Base-by-base conservation (phyloP, 2,113 vertebrate species). In the Gopherus flavomarginatus region DNA sequence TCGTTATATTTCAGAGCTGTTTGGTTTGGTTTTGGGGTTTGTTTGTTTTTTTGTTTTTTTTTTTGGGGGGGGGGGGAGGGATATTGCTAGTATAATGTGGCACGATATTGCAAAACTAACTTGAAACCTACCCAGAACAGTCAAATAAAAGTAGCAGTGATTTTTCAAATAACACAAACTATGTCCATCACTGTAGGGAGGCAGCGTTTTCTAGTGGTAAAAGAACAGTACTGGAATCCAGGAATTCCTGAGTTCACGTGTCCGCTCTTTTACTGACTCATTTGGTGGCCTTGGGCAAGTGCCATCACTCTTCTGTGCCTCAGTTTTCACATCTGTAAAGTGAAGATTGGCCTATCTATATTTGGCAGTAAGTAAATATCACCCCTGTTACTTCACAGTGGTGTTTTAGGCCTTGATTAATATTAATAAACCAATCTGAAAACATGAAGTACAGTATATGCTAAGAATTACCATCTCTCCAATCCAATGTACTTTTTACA, bases 1-100 rank as follows among this genome's bases (percentile, higher is more conserved):
- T 59, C 29, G 83, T 42, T 86, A 96, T 83, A 96, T 94, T 95
- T 93, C 94, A 93, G 89, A 89, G 53, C 4, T 57, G 52, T 89
- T 31, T 49, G 47, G 47, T 49, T 49, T 49, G 47, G 42, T 42
- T 42, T 42, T 42, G 4, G 42, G 42, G 42, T 42, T n/a, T n/a
- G n/a, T n/a, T n/a, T n/a, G n/a, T n/a, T 47, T 47, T 8, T 8
- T 47, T 10, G 47, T 10, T 11, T 10, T 11, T 47, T 47, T 47
- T 47, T 47, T 75, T 93, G 83, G 7, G 47, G 35, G 95, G 79
- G 7, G 38, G 31, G 81, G 77, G 89, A 94, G 93, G 62, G 83
- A 92, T 93, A 95, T 80, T 86, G 87, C 83, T 95, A 4, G 91
- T 91, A 2, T 38, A 49, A 21, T 26, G 47, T 3, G 44, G 29